A percentile compares a stretch with the other conserved stretches of the same genome.
Evolutionary conservation across 2,888 invertebrate species (phyloP).

Genomic region (Conistra vaccinii): DNA sequence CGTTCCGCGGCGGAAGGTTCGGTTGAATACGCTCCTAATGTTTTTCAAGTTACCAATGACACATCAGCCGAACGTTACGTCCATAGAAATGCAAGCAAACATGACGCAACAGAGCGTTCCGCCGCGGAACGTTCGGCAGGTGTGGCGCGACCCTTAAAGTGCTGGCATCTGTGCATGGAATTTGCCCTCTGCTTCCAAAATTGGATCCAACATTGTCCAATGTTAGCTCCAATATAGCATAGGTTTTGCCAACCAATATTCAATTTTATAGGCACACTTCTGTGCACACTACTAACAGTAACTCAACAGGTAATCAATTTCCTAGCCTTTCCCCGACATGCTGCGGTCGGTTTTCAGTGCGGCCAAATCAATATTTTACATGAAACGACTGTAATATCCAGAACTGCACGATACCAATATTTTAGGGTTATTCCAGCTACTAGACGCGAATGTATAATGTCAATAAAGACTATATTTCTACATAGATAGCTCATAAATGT

Average conservation of each 20-base stretch:
- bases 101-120: no score
- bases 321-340: neutral
- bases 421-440: neutral
- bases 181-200: neutral
- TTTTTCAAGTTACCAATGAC: no score
- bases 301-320: slow-evolving; percentile 19
- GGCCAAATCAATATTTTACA: slow-evolving; percentile 11
- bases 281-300: no score
- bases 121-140: no score
- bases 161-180: no score
- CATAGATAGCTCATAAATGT: neutral
- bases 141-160: no score
- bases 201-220: neutral
- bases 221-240: neutral
- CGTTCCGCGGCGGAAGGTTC: no score
- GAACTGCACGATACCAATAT: slow-evolving; percentile 6
- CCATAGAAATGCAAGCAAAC: no score
- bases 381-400: neutral
- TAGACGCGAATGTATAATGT: neutral
- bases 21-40: no score
- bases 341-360: neutral
- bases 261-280: slow-evolving; percentile 2
- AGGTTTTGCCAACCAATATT: neutral
- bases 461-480: neutral
- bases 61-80: no score